Percentiles rank a stretch among this genome's conserved stretches.
phyloP scores from a whole-genome alignment of 2,888 invertebrate species.

The Dryobota labecula region DNA sequence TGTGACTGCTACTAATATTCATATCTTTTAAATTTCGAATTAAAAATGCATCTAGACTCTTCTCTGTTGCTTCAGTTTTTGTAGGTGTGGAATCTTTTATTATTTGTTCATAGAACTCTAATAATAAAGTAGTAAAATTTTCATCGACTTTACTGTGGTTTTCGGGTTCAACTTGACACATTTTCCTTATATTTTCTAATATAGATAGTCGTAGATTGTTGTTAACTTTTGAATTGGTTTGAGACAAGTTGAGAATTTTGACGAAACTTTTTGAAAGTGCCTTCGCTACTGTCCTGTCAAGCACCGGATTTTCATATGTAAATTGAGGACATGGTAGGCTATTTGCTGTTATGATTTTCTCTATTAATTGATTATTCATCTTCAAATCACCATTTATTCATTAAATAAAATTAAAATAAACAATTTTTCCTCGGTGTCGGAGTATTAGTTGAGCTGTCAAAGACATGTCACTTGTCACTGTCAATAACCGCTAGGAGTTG shows the following conservation, averaged over 20 bases:
- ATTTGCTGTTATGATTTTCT: slow-evolving; percentile 79
- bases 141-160: slow-evolving; percentile 79
- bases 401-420: too few relatives aligned
- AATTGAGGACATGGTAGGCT: slow-evolving; percentile 77
- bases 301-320: slow-evolving; percentile 79
- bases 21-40: slow-evolving; percentile 75
- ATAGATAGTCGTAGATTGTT: slow-evolving; percentile 78
- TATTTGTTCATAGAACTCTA: slow-evolving; percentile 73
- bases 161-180: slow-evolving; percentile 78
- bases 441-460: background rate
- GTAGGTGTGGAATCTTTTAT: slow-evolving; percentile 49
- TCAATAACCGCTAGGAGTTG: too few relatives aligned
- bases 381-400: background rate
- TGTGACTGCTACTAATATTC: slow-evolving; percentile 70
- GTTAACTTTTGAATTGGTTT: slow-evolving; percentile 75
- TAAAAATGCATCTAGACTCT: slow-evolving; percentile 79
- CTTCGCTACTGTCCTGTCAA: slow-evolving; percentile 80
- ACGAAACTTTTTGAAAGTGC: slow-evolving; percentile 82
- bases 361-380: slow-evolving; percentile 81
- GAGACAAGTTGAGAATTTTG: slow-evolving; percentile 78
- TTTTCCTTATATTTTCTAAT: slow-evolving; percentile 79
- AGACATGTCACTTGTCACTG: background rate
- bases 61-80: slow-evolving; percentile 62
- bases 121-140: slow-evolving; percentile 72
- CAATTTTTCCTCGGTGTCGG: background rate